Evolutionary conservation across 2,797 vertebrate species (phyloP).

Genomic region (Chaenodraco wilsoni): DNA sequence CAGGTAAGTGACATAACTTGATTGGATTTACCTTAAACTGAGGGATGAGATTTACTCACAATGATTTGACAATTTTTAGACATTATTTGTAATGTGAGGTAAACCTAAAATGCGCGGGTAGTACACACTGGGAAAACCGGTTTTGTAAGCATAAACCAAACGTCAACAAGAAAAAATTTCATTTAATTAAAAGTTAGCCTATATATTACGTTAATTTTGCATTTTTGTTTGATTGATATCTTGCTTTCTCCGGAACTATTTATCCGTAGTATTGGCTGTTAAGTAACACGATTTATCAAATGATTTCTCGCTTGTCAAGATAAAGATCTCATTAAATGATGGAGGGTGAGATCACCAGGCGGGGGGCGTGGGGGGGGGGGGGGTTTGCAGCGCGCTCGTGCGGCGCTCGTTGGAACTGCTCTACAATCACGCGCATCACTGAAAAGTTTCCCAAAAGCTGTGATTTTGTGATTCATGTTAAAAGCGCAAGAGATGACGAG

Average conservation of each 20-base stretch:
- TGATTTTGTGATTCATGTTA: slow-evolving; percentile 50
- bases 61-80: neutral
- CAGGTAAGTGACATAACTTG: slow-evolving; percentile 55
- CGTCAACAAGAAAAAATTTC: slow-evolving; percentile 6
- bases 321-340: slow-evolving; percentile 42
- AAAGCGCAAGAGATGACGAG: neutral
- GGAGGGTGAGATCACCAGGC: slow-evolving; percentile 33
- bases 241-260: neutral
- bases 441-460: slow-evolving; percentile 8
- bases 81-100: neutral
- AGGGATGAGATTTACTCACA: neutral
- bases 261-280: neutral
- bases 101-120: neutral
- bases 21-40: slow-evolving; percentile 3
- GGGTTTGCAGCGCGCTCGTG: slow-evolving; percentile 66
- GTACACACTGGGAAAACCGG: neutral
- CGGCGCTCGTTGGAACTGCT: slow-evolving; percentile 54
- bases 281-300: neutral
- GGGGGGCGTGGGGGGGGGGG: neutral
- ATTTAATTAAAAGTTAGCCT: neutral
- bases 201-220: accelerated
- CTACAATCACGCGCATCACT: slow-evolving; percentile 32
- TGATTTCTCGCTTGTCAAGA: slow-evolving; percentile 19
- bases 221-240: neutral
- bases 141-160: neutral